Evolutionary conservation across 2,113 vertebrate species (phyloP).

Genomic region (Bubalus kerabau): DNA sequence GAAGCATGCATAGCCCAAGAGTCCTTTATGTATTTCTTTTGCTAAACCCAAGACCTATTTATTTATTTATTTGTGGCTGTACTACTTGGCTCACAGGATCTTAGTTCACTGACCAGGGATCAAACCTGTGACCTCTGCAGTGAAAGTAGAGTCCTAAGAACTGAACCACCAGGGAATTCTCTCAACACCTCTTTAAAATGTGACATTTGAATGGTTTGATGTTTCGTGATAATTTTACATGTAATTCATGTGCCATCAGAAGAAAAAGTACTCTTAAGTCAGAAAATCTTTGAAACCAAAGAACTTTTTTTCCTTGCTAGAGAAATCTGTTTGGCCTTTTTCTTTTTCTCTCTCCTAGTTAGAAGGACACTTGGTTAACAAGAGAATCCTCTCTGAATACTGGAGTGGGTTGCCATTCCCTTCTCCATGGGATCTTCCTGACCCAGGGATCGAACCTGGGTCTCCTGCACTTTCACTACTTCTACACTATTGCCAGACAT

Average conservation of each 20-base stretch:
- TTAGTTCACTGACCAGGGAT: background rate
- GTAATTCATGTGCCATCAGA: background rate
- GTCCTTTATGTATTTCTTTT: background rate
- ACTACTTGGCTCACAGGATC: background rate
- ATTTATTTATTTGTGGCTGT: background rate
- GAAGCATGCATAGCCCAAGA: background rate
- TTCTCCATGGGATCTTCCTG: background rate
- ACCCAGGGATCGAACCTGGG: background rate
- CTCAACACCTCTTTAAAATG: background rate
- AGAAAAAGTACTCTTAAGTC: background rate
- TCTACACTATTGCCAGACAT: background rate
- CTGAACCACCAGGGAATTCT: background rate
- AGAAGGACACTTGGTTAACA: background rate
- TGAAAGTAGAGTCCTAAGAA: background rate
- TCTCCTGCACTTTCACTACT: background rate
- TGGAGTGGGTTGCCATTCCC: background rate
- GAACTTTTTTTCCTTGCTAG: background rate
- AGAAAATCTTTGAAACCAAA: constrained; percentile 1
- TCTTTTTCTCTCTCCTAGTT: background rate
- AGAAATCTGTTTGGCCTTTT: background rate
- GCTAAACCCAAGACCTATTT: background rate
- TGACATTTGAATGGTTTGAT: background rate
- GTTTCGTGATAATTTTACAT: background rate
- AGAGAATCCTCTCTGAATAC: background rate
- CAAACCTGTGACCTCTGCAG: background rate